These are phyloP conservation scores for Lepidocolaptes lacrymiger DNA, from an alignment of 2,797 vertebrate genomes.

Conservation along the genomic window DNA sequence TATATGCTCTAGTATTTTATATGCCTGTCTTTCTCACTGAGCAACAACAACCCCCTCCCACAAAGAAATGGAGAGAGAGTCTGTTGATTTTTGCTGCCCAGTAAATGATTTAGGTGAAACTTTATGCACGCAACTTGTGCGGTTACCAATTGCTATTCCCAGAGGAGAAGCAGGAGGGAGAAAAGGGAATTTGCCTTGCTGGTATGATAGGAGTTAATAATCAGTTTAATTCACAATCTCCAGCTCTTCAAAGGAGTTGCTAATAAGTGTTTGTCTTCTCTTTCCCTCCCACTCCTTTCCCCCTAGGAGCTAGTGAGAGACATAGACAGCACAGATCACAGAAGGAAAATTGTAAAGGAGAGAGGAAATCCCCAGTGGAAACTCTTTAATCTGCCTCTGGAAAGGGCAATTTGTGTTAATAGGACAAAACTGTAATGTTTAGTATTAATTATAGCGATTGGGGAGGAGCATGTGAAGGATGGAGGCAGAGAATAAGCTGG, in stretches of 20 bases:
- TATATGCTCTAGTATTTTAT: not conserved
- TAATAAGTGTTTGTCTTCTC: slow-evolving; percentile 66
- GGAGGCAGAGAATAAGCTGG: not conserved
- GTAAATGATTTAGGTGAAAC: not conserved
- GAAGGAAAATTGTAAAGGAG: slow-evolving; percentile 56
- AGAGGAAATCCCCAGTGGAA: slow-evolving; percentile 49
- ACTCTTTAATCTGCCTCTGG: slow-evolving; percentile 65
- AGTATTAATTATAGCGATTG: slow-evolving; percentile 62
- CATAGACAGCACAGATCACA: slow-evolving; percentile 57
- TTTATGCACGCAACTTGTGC: not conserved
- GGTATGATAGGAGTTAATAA: slow-evolving; percentile 42
- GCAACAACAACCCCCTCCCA: accelerated
- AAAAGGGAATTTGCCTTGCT: not conserved
- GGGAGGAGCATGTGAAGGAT: slow-evolving; percentile 5
- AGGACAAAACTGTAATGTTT: slow-evolving; percentile 61
- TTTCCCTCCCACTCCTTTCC: slow-evolving; percentile 56
- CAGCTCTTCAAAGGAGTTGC: slow-evolving; percentile 59
- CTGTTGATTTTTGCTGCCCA: not conserved
- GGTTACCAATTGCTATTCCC: not conserved
- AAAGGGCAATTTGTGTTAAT: slow-evolving; percentile 71
- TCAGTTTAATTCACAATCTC: slow-evolving; percentile 49
- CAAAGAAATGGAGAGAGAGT: not conserved
- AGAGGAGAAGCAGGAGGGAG: not conserved
- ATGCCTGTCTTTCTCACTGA: not conserved
- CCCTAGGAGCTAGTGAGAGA: slow-evolving; percentile 43